Base-by-base conservation (phyloP, 2,797 vertebrate genomes). In the Taenioides sp. region DNA sequence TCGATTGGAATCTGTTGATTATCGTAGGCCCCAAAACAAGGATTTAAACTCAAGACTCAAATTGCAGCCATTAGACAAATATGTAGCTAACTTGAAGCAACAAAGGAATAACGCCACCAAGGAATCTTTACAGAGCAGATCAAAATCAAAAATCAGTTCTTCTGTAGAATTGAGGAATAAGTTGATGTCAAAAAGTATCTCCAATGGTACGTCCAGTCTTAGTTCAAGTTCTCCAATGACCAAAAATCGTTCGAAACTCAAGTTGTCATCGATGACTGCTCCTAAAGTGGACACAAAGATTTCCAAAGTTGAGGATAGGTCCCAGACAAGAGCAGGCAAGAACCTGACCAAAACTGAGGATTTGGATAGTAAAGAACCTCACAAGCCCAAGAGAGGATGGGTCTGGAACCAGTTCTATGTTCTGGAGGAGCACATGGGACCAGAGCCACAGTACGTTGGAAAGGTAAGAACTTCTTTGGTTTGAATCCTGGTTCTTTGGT, bases 401-500 rank as follows among this genome's bases (percentile, higher is more conserved):
- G 95, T 97, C 59, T 96, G 96, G 96, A 98, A 98, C 89, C 96
- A 98, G 92, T 97, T 98, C 94, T 98, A 96, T 88, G 95, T 97
- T 95, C 95, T 98, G 94, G 96, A 98, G 94, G 96, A 97, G 90
- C 96, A 98, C 64, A 95, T 98, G 70, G 96, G 96, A 91, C 94
- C 95, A 49, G 96, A 97, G 78, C 92, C 95, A 65, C 96, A 98
- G 60, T 97, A 97, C 63, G 94, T 98, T 34, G 96, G 96, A 84
- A 98, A 98, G 94, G 96, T 97, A 96, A 92, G 65, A 57, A 17
- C 55, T 58, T 25, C 1, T 27, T 1, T 16, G 57, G 6, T 58
- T 25, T 23, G 3, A 25, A 7, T 18, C 5, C 18, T 54, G 20
- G 18, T 52, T 20, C 1, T 16, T 49, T 49, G 2, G 1, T 49